Evolutionary conservation across 2,113 vertebrate species (phyloP).

Genomic region (Boulengeromyrus knoepffleri): DNA sequence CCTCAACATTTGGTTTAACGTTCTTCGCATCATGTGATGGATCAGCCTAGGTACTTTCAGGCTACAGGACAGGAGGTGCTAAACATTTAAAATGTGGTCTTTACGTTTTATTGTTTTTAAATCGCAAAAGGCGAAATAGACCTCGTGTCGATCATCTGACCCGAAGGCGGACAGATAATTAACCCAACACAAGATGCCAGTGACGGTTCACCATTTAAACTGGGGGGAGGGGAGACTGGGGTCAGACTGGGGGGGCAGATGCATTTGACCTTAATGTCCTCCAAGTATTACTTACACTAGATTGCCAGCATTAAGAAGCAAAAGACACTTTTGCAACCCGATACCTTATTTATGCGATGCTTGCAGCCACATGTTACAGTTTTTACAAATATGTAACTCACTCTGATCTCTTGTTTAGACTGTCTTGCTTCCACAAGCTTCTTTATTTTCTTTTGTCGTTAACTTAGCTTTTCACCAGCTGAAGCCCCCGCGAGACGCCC

Average conservation of each 20-base stretch:
- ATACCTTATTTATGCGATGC: not conserved
- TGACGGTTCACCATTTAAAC: not conserved
- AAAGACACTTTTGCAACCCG: not conserved
- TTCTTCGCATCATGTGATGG: not conserved
- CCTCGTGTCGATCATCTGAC: not conserved
- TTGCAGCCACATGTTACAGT: not conserved
- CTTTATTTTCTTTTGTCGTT: not conserved
- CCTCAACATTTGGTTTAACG: not conserved
- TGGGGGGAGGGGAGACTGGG: not conserved
- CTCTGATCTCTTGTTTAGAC: not conserved
- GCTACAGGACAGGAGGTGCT: not conserved
- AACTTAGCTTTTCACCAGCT: not conserved
- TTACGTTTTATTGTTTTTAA: not conserved
- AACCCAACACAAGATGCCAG: not conserved
- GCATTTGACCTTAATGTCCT: not conserved
- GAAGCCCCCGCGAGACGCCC: not conserved
- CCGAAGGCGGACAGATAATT: not conserved
- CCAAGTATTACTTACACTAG: not conserved
- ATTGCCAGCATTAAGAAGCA: not conserved
- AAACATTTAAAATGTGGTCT: not conserved
- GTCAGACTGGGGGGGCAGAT: not conserved
- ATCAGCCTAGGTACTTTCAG: not conserved
- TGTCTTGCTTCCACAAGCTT: not conserved
- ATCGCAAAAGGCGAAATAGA: not conserved
- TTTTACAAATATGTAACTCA: not conserved